These are phyloP conservation scores for Drosophila serrata DNA, from an alignment of 1,140 invertebrate species.

Conservation along the genomic window DNA sequence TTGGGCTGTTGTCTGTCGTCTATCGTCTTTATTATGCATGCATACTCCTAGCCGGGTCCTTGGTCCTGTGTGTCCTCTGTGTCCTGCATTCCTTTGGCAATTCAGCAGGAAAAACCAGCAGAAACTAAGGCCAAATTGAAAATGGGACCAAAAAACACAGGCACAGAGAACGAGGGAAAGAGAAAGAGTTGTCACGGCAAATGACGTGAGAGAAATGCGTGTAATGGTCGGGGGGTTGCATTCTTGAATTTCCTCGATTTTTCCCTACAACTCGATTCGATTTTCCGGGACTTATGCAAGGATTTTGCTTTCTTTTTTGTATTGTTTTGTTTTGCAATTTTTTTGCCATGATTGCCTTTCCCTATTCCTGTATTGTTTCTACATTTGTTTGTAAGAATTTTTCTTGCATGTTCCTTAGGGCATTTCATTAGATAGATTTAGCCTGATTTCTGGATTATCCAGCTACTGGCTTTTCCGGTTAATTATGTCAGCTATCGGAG, in stretches of 20 bases:
- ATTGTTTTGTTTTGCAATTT: conserved; percentile 10
- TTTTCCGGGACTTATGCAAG: conserved; percentile 22
- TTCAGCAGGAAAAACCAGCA: conserved; percentile 8
- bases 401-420: background rate
- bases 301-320: background rate
- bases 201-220: conserved; percentile 65
- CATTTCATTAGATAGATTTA: conserved; percentile 52
- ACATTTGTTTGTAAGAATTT: conserved; percentile 46
- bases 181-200: conserved; percentile 54
- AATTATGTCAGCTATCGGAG: conserved; percentile 53
- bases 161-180: background rate
- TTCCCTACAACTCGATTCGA: conserved; percentile 17
- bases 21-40: conserved; percentile 74
- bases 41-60: conserved; percentile 35
- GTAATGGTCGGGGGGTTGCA: conserved; percentile 37
- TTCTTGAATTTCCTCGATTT: conserved; percentile 12
- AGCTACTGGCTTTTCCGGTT: conserved; percentile 25
- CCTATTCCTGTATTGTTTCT: conserved; percentile 36
- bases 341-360: conserved; percentile 1
- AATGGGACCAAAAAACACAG: conserved; percentile 21
- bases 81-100: conserved; percentile 11
- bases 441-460: background rate
- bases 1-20: conserved; percentile 40
- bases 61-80: background rate
- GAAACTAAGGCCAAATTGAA: conserved; percentile 62